Percentiles rank a stretch among this genome's conserved stretches.
Conservation (phyloP, 2,113 vertebrate genomes). For the Enhydra lutris region DNA sequence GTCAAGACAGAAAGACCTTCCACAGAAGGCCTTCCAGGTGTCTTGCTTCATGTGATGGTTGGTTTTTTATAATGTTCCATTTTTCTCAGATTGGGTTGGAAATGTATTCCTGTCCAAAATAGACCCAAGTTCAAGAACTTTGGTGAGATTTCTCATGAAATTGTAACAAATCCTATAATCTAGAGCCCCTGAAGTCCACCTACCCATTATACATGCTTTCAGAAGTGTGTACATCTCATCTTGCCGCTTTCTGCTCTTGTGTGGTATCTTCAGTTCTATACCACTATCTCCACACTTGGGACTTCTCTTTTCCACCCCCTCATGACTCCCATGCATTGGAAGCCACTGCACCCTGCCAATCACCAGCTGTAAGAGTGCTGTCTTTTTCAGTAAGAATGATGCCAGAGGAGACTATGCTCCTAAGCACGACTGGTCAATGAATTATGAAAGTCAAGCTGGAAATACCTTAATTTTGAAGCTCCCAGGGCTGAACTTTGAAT, state of each 20-base stretch:
- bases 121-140: not conserved
- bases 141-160: no score
- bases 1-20: not conserved
- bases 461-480: not conserved
- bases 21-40: not conserved
- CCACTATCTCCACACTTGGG: not conserved
- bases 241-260: not conserved
- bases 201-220: rapidly evolving
- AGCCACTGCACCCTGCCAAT: not conserved
- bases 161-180: no score
- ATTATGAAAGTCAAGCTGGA: not conserved
- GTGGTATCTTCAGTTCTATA: not conserved
- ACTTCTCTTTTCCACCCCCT: not conserved
- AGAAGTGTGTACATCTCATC: not conserved
- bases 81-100: not conserved
- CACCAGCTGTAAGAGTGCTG: no score
- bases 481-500: not conserved
- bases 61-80: not conserved
- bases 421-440: not conserved
- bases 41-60: not conserved
- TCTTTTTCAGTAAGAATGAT: not conserved
- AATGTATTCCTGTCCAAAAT: not conserved
- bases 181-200: not conserved
- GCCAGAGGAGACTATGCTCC: no score
- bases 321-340: not conserved